Evolutionary conservation across 2,113 vertebrate genomes (phyloP).

Genomic region (Picathartes gymnocephalus): DNA sequence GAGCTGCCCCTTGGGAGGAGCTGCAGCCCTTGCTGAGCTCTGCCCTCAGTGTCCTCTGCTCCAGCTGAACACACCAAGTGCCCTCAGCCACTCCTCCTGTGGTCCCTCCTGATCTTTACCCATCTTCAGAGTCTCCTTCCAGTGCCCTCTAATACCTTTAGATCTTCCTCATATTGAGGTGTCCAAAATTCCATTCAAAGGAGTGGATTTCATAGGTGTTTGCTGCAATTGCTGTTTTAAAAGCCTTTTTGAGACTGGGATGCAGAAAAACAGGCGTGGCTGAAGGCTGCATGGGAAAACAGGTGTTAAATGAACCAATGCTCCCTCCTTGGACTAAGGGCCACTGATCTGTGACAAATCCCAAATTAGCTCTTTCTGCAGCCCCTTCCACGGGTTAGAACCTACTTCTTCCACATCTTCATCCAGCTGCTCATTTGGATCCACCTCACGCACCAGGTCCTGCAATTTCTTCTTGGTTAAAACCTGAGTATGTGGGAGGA

Average conservation of each 20-base stretch:
- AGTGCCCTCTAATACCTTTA: not conserved
- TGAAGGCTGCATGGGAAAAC: not conserved
- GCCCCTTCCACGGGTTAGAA: not conserved
- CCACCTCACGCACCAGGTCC: conserved; percentile 96
- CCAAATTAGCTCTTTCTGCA: not conserved
- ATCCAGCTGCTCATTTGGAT: conserved; percentile 97
- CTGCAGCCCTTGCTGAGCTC: not conserved
- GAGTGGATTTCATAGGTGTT: not conserved
- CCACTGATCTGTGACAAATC: not conserved
- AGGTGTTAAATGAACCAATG: not conserved
- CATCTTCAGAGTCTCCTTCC: not conserved
- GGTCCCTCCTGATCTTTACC: not conserved
- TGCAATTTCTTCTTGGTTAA: conserved; percentile 98
- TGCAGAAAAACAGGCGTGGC: not conserved
- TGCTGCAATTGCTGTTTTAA: not conserved
- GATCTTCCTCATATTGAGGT: not conserved
- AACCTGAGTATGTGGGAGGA: conserved; percentile 71
- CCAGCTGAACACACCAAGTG: not conserved
- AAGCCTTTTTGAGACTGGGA: not conserved
- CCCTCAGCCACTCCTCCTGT: rapidly evolving
- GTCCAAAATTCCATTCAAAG: not conserved
- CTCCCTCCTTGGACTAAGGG: not conserved
- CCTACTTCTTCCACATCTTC: conserved; percentile 97
- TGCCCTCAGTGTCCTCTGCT: not conserved
- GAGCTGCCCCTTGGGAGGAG: not conserved